Evolutionary conservation across 1,140 invertebrate genomes (phyloP).

Genomic region (Nephila pilipes): DNA sequence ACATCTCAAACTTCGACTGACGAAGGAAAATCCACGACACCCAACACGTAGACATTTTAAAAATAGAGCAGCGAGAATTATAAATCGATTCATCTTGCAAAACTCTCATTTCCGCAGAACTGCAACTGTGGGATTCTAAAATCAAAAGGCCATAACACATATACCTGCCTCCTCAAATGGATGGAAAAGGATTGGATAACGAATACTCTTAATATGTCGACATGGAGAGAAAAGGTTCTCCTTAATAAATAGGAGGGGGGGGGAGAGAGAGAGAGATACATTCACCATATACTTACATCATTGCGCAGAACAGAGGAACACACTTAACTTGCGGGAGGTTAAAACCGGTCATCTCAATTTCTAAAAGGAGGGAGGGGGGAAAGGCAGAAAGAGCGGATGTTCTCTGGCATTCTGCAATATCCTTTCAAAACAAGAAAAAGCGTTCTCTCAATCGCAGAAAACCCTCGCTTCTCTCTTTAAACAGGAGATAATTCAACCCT

Average conservation of each 20-base stretch:
- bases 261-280: not conserved
- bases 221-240: not conserved
- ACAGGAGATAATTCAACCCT: slow-evolving; percentile 62
- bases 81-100: slow-evolving; percentile 29
- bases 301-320: slow-evolving; percentile 13
- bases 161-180: not conserved
- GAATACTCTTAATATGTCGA: not conserved
- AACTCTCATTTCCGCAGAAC: slow-evolving; percentile 21
- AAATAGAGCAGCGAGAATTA: slow-evolving; percentile 7
- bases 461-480: slow-evolving; percentile 23
- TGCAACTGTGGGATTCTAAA: not conserved
- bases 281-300: slow-evolving; percentile 25
- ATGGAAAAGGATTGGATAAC: slow-evolving; percentile 13
- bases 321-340: slow-evolving; percentile 52
- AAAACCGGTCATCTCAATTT: slow-evolving; percentile 59
- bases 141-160: not conserved
- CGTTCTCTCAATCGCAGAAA: slow-evolving; percentile 58
- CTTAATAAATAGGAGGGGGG: not conserved
- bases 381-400: slow-evolving; percentile 47
- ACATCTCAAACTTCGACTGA: not conserved
- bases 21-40: slow-evolving; percentile 1
- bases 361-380: slow-evolving; percentile 41
- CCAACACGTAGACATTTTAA: slow-evolving; percentile 34
- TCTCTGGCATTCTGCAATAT: slow-evolving; percentile 64
- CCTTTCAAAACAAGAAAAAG: slow-evolving; percentile 66